These are phyloP conservation scores for Edolisoma coerulescens DNA, from an alignment of 2,113 vertebrate genomes.

Conservation along the genomic window DNA sequence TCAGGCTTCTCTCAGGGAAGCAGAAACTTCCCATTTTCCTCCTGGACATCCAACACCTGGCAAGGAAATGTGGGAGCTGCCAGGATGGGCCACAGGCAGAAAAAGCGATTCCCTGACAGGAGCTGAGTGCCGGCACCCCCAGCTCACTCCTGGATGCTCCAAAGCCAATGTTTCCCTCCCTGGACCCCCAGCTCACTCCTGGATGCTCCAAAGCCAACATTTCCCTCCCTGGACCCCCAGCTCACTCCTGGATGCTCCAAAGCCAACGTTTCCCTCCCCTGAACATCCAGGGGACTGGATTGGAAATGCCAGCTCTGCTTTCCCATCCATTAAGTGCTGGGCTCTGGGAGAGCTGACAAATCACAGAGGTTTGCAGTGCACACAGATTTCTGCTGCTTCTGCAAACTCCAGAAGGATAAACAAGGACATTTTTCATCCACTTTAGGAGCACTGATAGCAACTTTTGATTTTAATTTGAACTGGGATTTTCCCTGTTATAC, in stretches of 20 bases:
- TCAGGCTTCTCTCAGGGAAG: background rate
- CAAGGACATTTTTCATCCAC: conserved; percentile 26
- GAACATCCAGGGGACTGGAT: background rate
- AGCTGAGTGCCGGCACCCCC: background rate
- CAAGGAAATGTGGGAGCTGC: background rate
- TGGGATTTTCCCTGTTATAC: background rate
- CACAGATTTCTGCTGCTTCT: background rate
- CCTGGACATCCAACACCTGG: background rate
- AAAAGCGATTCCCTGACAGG: accelerated
- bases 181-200: no score
- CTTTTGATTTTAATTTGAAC: background rate
- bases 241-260: background rate
- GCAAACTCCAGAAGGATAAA: conserved; percentile 22
- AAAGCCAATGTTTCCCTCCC: background rate
- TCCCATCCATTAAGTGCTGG: background rate
- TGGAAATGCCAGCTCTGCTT: background rate
- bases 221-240: background rate
- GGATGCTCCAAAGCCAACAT: background rate
- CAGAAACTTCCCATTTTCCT: background rate
- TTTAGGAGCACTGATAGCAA: background rate
- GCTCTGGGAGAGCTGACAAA: background rate
- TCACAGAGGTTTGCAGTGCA: background rate
- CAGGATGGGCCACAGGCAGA: background rate
- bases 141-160: background rate
- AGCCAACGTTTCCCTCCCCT: background rate